Percentiles rank a stretch among this genome's conserved stretches.
phyloP scores from a whole-genome alignment of 2,888 invertebrate species.

The Eupeodes latifasciatus region DNA sequence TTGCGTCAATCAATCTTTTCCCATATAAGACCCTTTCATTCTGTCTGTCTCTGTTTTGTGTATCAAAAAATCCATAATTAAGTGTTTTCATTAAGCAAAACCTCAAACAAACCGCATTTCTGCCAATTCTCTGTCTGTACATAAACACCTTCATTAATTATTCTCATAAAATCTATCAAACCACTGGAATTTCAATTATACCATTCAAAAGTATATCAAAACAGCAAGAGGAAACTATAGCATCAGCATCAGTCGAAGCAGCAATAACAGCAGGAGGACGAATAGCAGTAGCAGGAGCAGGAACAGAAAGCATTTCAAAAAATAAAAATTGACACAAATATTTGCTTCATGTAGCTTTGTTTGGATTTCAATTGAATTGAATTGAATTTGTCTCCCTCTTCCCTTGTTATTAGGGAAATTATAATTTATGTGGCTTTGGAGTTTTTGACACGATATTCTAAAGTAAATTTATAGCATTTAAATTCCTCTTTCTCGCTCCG shows the following conservation, averaged over 20 bases:
- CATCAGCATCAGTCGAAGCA: too few relatives aligned
- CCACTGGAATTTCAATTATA: conserved; percentile 15
- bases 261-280: too few relatives aligned
- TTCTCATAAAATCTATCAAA: conserved; percentile 31
- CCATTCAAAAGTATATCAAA: conserved; percentile 5
- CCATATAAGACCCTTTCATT: not conserved
- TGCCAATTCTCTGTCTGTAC: conserved; percentile 6
- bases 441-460: conserved; percentile 7
- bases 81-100: conserved; percentile 24
- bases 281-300: not conserved
- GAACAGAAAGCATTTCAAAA: not conserved
- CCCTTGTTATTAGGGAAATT: not conserved
- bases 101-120: conserved; percentile 10
- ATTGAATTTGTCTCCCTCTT: not conserved
- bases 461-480: conserved; percentile 31
- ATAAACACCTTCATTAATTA: conserved; percentile 22
- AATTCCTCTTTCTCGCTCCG: not conserved
- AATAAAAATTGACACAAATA: conserved; percentile 23
- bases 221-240: not conserved
- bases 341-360: not conserved
- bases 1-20: not conserved
- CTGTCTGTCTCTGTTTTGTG: not conserved
- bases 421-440: conserved; percentile 30
- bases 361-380: not conserved
- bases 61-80: conserved; percentile 14